A percentile compares a stretch with the other conserved stretches of the same genome.
phyloP scores from a whole-genome alignment of 2,797 vertebrate genomes.

The Hyperoplus immaculatus region DNA sequence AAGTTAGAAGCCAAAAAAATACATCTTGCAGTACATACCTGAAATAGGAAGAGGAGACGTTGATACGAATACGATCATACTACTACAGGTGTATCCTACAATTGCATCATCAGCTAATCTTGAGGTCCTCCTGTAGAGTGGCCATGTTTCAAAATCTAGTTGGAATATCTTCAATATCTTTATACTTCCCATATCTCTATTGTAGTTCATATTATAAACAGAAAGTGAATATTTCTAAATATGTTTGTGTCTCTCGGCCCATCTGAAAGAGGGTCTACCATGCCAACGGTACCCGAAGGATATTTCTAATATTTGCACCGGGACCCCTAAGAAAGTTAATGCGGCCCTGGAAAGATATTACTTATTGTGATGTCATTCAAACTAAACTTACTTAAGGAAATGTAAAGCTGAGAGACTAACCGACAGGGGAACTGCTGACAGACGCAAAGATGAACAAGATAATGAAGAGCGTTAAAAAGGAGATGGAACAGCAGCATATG shows the following conservation, averaged over 20 bases:
- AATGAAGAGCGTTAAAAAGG: constrained; percentile 11
- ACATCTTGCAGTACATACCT: neutral
- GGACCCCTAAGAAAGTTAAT: neutral
- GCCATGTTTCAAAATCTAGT: neutral
- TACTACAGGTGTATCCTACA: neutral
- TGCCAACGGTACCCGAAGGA: neutral
- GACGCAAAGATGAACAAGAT: neutral
- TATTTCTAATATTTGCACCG: neutral
- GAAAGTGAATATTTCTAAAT: neutral
- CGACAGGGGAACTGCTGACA: neutral
- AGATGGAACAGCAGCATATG: neutral
- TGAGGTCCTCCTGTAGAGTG: neutral
- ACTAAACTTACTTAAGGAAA: neutral
- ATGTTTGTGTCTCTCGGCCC: neutral
- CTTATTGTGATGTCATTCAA: neutral
- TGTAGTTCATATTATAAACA: neutral
- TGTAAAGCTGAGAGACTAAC: neutral
- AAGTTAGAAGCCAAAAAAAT: neutral
- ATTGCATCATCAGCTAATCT: neutral
- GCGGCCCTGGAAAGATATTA: neutral
- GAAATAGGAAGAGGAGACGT: neutral
- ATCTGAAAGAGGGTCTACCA: neutral
- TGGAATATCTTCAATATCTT: neutral
- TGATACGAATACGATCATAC: neutral
- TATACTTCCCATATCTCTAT: no score